Evolutionary conservation across 2,888 invertebrate genomes (phyloP).

Genomic region (Pasiphila rectangulata): DNA sequence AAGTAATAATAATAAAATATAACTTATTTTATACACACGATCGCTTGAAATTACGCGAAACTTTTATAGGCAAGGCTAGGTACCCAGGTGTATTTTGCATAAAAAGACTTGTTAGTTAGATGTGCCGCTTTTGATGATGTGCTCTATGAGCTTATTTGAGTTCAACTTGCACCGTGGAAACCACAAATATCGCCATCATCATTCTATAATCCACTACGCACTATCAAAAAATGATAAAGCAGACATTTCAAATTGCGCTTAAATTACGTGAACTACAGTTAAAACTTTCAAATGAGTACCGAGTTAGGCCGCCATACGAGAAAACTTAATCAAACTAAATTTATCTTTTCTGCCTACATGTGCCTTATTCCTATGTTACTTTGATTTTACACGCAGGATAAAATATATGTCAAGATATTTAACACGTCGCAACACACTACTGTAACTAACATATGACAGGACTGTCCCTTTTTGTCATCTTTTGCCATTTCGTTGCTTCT

Average conservation of each 20-base stretch:
- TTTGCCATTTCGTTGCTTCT: conserved; percentile 6
- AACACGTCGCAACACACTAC: conserved; percentile 18
- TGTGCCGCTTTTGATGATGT: too few relatives aligned
- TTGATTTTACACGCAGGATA: background rate
- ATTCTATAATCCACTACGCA: too few relatives aligned
- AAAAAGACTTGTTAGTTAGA: too few relatives aligned
- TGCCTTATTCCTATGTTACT: background rate
- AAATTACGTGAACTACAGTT: too few relatives aligned
- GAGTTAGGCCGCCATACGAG: conserved; percentile 1
- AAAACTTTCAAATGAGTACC: background rate
- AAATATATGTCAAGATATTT: background rate
- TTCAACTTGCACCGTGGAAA: too few relatives aligned
- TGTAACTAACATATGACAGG: conserved; percentile 20
- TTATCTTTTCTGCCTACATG: background rate
- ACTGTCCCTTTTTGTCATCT: conserved; percentile 3
- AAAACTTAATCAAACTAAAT: background rate
- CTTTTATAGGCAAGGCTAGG: too few relatives aligned
- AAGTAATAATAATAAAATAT: too few relatives aligned
- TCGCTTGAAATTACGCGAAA: too few relatives aligned
- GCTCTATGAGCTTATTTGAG: too few relatives aligned
- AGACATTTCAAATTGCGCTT: background rate
- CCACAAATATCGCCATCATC: too few relatives aligned
- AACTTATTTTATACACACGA: too few relatives aligned
- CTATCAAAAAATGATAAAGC: background rate
- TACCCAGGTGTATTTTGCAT: too few relatives aligned